Base-by-base conservation (phyloP, 2,888 invertebrate genomes). In the Mechanitis mazaeus region DNA sequence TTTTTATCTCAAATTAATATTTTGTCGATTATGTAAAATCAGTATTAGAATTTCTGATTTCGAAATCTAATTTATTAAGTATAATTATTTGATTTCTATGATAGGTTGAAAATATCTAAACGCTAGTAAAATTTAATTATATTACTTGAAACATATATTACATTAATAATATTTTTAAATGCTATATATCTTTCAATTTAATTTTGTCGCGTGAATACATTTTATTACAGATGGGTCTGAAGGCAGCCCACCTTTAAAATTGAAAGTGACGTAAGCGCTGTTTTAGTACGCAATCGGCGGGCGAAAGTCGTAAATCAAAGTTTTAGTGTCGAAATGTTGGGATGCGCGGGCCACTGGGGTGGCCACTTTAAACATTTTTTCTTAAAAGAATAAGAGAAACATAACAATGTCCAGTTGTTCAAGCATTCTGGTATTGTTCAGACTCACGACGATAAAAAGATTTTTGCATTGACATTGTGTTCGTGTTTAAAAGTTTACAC, bases 261-360 rank as follows among this genome's bases (percentile, higher is more conserved):
- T 88, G 89, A 90, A 89, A 89, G 88, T 90, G 89, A 88, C 88
- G 89, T 88, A 85, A 89, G 87, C 87, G 88, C 83, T 80, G 83
- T 87, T 90, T 90, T 90, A 90, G 87, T 88, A 80, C 87, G 85
- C 89, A 88, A 88, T 89, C 89, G 87, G 81, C 83, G 85, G 77
- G 78, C 84, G 78, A 83, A 79, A 80, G 87, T 78, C 83, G 85
- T 90, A 90, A 89, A 89, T 90, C 89, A 90, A 87, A 84, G 87
- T 88, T 90, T 90, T 90, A 89, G 86, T 88, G 87, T 85, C 85
- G 84, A 88, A 89, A 87, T 88, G 87, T 88, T 87, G 84, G 83
- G 89, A 89, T 87, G 87, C 84, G 82, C 81, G 77, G 82, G 86
- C 87, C 87, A 87, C 87, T 86, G 87, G 88, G 87, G 89, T 88